phyloP scores from a whole-genome alignment of 2,113 vertebrate species.

The Haemorhous mexicanus region DNA sequence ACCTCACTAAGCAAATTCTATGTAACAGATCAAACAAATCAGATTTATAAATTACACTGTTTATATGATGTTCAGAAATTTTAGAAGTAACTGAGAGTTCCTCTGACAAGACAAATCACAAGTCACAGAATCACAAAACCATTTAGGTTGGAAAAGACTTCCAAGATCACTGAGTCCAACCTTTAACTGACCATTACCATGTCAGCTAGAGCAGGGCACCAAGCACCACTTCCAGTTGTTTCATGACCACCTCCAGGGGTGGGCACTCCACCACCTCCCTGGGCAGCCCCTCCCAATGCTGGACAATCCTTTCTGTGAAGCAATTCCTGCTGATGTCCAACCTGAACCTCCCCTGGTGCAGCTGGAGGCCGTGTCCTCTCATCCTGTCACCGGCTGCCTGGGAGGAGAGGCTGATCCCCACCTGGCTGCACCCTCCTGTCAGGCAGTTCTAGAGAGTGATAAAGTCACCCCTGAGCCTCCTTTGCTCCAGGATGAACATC shows the following conservation, averaged over 20 bases:
- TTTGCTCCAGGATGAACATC: not conserved
- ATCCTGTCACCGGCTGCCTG: accelerated
- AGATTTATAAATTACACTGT: not conserved
- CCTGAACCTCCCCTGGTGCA: not conserved
- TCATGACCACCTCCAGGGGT: not conserved
- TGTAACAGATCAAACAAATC: not conserved
- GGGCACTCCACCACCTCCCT: not conserved
- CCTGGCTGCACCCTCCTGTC: too few species aligned
- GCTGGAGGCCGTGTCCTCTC: not conserved
- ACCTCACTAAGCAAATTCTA: not conserved
- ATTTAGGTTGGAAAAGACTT: not conserved
- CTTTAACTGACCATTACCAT: not conserved
- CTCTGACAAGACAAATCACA: not conserved
- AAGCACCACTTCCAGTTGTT: not conserved
- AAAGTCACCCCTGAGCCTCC: not conserved
- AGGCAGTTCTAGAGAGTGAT: too few species aligned
- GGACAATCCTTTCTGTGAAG: not conserved
- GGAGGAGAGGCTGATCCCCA: accelerated
- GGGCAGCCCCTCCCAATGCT: not conserved
- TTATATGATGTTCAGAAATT: not conserved
- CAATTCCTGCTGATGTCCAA: not conserved
- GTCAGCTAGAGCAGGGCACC: not conserved
- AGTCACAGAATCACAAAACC: not conserved
- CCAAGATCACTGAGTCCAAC: not conserved
- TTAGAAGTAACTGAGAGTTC: not conserved